phyloP scores from a whole-genome alignment of 2,113 vertebrate species.

The Bujurquina vittata region DNA sequence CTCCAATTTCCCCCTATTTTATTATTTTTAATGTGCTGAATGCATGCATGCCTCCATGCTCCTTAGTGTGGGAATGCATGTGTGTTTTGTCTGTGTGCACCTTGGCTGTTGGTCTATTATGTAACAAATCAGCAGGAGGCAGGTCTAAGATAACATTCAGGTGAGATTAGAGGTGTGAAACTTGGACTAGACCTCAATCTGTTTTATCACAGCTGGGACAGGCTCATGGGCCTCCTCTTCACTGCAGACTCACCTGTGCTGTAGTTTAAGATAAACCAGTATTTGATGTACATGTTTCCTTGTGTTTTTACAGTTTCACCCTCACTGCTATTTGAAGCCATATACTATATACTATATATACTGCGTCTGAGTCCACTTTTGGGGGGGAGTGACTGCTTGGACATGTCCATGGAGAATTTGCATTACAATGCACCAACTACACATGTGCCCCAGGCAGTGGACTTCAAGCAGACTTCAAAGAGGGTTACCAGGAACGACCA shows the following conservation, averaged over 20 bases:
- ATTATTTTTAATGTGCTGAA: background rate
- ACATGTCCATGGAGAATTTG: too few relatives aligned
- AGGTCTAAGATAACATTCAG: slow-evolving; percentile 34
- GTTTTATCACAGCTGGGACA: slow-evolving; percentile 12
- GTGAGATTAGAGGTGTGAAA: slow-evolving; percentile 33
- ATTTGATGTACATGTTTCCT: background rate
- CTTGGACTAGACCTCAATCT: slow-evolving; percentile 9
- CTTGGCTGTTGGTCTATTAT: background rate
- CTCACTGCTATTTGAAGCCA: background rate
- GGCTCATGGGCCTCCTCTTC: slow-evolving; percentile 2
- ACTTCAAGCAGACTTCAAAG: background rate
- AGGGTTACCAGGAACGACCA: background rate
- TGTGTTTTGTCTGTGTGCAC: background rate
- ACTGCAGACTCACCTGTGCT: background rate
- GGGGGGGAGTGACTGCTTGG: background rate
- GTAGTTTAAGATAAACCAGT: background rate
- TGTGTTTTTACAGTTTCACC: background rate
- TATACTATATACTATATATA: too few relatives aligned
- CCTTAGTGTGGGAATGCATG: background rate
- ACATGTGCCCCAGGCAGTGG: background rate
- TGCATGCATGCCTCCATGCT: background rate
- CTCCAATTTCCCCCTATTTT: background rate
- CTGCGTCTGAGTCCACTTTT: too few relatives aligned
- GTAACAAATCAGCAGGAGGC: slow-evolving; percentile 23
- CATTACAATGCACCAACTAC: background rate